Conservation (phyloP, 2,797 vertebrate genomes). For the Ciconia nigra region DNA sequence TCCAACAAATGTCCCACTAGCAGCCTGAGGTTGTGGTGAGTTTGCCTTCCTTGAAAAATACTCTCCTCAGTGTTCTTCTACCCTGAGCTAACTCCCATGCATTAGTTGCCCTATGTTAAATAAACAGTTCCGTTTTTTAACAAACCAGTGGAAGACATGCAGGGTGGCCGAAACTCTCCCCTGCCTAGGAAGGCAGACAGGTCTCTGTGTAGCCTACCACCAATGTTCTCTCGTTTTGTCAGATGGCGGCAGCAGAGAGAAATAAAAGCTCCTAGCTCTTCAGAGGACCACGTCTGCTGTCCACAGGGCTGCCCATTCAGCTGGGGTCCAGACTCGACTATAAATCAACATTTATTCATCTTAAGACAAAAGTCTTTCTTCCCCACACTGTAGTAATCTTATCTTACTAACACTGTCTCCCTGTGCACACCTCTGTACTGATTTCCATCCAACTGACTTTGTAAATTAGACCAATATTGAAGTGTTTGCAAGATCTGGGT, state of each 20-base stretch:
- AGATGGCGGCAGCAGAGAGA: conserved; percentile 8
- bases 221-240: background rate
- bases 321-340: background rate
- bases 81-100: background rate
- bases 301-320: background rate
- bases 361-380: background rate
- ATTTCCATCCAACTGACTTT: background rate
- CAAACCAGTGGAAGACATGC: background rate
- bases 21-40: background rate
- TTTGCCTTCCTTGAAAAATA: background rate
- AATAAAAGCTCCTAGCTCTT: background rate
- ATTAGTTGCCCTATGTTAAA: background rate
- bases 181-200: background rate
- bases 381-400: background rate
- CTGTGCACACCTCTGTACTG: background rate
- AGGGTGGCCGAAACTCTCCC: background rate
- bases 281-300: background rate
- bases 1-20: background rate
- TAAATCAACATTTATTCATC: background rate
- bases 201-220: background rate
- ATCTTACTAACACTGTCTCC: background rate
- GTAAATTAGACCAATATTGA: background rate
- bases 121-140: background rate
- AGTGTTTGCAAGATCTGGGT: background rate
- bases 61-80: background rate